phyloP scores from a whole-genome alignment of 2,113 vertebrate genomes.

The Oryzias celebensis region DNA sequence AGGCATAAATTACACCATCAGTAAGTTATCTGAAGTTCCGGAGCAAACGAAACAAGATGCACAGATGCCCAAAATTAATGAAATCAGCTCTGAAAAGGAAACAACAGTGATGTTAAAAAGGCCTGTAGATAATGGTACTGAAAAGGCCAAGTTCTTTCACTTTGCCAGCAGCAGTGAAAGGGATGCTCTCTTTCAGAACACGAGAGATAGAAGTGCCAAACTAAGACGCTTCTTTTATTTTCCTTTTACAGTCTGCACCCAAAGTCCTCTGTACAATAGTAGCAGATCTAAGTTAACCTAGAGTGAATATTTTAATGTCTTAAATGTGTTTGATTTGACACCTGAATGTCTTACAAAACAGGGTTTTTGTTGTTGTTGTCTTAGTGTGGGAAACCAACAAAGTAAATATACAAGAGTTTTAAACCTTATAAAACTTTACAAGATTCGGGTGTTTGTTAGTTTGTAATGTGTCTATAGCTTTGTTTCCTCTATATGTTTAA shows the following conservation, averaged over 20 bases:
- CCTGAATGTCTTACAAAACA: no score
- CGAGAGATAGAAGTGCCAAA: constrained; percentile 34
- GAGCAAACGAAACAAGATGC: not conserved
- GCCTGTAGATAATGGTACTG: not conserved
- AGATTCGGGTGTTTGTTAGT: no score
- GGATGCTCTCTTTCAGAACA: constrained; percentile 47
- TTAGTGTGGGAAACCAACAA: no score
- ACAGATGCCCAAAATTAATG: not conserved
- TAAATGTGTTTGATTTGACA: no score
- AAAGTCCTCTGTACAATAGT: not conserved
- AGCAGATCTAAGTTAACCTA: not conserved
- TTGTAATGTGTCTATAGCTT: no score
- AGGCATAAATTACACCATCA: not conserved
- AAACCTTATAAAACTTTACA: no score
- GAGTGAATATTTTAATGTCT: not conserved
- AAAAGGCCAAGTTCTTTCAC: constrained; percentile 59
- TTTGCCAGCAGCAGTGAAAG: constrained; percentile 41
- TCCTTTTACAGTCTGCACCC: constrained; percentile 6
- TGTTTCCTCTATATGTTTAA: no score
- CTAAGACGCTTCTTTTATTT: constrained; percentile 40
- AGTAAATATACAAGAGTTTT: no score
- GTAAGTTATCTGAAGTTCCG: not conserved
- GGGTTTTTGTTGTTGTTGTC: no score
- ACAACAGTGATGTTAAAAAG: not conserved
- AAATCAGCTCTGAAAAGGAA: not conserved